These are phyloP conservation scores for Coremacera marginata DNA, from an alignment of 2,888 invertebrate genomes.

Conservation along the genomic window DNA sequence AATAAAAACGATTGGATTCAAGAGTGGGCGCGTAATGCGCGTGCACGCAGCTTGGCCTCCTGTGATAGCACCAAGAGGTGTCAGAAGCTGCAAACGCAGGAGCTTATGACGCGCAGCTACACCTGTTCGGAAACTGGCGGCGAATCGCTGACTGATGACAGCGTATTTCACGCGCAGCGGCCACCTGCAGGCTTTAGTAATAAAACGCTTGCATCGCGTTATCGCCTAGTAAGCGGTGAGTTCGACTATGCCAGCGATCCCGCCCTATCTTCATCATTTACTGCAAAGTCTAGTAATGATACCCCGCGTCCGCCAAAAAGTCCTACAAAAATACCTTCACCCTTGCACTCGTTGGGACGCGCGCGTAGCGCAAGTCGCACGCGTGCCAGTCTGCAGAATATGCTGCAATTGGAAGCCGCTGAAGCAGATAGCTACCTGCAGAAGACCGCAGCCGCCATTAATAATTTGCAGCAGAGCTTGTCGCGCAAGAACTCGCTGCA, in stretches of 20 bases:
- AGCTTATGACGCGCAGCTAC: slow-evolving; percentile 68
- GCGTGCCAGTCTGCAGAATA: slow-evolving; percentile 62
- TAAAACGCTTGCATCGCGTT: slow-evolving; percentile 63
- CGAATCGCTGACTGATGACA: slow-evolving; percentile 65
- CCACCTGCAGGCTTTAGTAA: slow-evolving; percentile 52
- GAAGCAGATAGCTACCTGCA: slow-evolving; percentile 71
- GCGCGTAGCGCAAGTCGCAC: slow-evolving; percentile 69
- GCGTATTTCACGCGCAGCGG: slow-evolving; percentile 56
- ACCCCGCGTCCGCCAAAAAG: slow-evolving; percentile 68
- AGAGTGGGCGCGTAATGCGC: slow-evolving; percentile 76
- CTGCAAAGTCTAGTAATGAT: slow-evolving; percentile 27
- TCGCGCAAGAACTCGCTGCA: slow-evolving; percentile 67
- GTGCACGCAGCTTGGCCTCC: slow-evolving; percentile 65
- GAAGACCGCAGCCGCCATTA: slow-evolving; percentile 70
- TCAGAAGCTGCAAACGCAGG: slow-evolving; percentile 45
- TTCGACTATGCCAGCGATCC: slow-evolving; percentile 68
- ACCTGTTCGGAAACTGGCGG: slow-evolving; percentile 61
- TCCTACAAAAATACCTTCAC: slow-evolving; percentile 83
- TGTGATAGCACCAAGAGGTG: slow-evolving; percentile 52
- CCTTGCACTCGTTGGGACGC: slow-evolving; percentile 76
- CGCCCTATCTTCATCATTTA: slow-evolving; percentile 53
- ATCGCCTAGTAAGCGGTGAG: slow-evolving; percentile 60
- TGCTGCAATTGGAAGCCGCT: slow-evolving; percentile 49
- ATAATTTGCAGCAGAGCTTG: slow-evolving; percentile 62
- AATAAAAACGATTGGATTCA: slow-evolving; percentile 73